Evolutionary conservation across 2,113 vertebrate genomes (phyloP), one percentile per base, ranked within the genome.

Genomic region (Actenoides hombroni): DNA sequence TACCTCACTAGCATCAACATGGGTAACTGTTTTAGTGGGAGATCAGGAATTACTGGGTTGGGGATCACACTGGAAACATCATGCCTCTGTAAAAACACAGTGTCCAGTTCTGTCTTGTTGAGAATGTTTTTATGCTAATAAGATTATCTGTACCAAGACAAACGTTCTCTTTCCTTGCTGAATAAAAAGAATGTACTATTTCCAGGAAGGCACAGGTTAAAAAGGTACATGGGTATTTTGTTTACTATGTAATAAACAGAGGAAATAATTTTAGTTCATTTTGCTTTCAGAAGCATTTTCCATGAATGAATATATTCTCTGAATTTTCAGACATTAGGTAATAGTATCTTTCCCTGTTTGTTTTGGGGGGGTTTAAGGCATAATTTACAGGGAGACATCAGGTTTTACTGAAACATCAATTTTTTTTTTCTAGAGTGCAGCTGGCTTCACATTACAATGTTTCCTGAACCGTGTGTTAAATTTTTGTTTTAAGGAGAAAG

Each of bases 271-370:
- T 92, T 67, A 56, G 26, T 83, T 96, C 61, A 39, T 77, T 61
- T 85, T 28, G 49, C 60, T 93, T 88, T 63, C 39, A 94, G 56
- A 92, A 51, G 25, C 51, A 28, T 95, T 97, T 96, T 95, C 82
- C 39, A 40, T 93, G 83, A 95, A 94, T 97, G 37, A 92, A 70
- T 91, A 90, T 92, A 61, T 75, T 86, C 64, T 93, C 46, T 94
- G 82, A 79, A 76, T 96, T 96, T 96, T 97, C 95, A 97, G 95
- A 97, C 94, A 91, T 97, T 95, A 97, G 91, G 92, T 97, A 97
- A 97, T 95, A 79, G 35, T 90, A 78, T 75, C 12, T 92, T 97
- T 97, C 97, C 94, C 91, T 95, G 81, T 91, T 96, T 92, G 23
- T 92, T 94, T 86, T 67, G 1, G 42, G 51, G 85, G 37, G 1